phyloP scores from a whole-genome alignment of 2,888 invertebrate species.

The Drosophila melanosoma region DNA sequence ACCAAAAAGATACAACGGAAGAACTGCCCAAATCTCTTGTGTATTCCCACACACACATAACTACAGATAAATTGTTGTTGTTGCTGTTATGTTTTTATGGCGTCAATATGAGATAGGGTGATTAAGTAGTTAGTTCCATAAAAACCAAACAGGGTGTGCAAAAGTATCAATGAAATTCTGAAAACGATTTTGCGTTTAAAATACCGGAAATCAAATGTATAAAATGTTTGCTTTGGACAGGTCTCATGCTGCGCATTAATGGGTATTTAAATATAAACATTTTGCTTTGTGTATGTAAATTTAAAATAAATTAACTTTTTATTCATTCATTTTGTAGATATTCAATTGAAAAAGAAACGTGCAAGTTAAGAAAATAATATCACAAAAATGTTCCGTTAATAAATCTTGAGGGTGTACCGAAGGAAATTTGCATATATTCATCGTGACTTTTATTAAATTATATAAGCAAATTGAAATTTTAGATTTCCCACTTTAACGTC shows the following conservation, averaged over 20 bases:
- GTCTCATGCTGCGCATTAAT: constrained; percentile 16
- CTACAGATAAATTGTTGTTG: constrained; percentile 3
- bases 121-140: constrained; percentile 59
- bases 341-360: background rate
- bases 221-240: background rate
- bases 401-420: too few relatives aligned
- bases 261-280: background rate
- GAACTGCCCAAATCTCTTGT: constrained; percentile 54
- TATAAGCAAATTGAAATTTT: background rate
- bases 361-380: background rate
- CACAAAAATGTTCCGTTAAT: background rate
- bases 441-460: too few relatives aligned
- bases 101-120: constrained; percentile 52
- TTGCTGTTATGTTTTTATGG: constrained; percentile 40
- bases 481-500: background rate
- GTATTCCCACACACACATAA: constrained; percentile 6
- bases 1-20: constrained; percentile 33
- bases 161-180: constrained; percentile 41
- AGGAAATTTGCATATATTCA: too few relatives aligned
- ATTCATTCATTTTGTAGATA: background rate
- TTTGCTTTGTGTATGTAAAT: background rate
- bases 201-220: constrained; percentile 2
- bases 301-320: background rate
- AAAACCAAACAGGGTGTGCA: constrained; percentile 48
- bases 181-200: constrained; percentile 15